phyloP scores from a whole-genome alignment of 2,113 vertebrate species.

The Mionectes macconnelli region DNA sequence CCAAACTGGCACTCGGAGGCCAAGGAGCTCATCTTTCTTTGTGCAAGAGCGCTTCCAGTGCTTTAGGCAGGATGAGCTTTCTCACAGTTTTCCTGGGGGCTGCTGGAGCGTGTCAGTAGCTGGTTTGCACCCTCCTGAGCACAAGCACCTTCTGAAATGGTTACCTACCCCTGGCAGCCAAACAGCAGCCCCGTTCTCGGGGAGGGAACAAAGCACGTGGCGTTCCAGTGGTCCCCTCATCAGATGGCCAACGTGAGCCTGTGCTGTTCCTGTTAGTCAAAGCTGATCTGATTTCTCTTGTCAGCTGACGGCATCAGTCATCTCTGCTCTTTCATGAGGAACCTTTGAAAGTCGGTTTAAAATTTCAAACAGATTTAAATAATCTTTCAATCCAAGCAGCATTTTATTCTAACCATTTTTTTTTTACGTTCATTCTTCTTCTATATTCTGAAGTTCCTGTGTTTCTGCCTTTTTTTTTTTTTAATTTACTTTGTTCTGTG shows the following conservation, averaged over 20 bases:
- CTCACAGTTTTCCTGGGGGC: neutral
- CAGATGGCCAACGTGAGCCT: neutral
- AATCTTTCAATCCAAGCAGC: neutral
- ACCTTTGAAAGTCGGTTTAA: neutral
- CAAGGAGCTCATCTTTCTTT: neutral
- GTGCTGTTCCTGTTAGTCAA: neutral
- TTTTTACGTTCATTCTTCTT: neutral
- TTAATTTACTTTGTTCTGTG: neutral
- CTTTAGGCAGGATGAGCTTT: neutral
- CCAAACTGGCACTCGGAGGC: constrained; percentile 76
- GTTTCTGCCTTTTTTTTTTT: neutral
- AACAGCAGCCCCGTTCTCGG: accelerated
- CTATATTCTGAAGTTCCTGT: neutral
- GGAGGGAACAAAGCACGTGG: neutral
- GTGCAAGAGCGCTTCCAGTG: neutral
- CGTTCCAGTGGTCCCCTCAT: neutral
- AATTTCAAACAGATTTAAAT: neutral
- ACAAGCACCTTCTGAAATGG: neutral
- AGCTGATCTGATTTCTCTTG: constrained; percentile 6
- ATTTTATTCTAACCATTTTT: neutral
- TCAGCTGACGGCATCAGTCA: neutral
- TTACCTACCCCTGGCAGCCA: accelerated
- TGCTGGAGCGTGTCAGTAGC: neutral
- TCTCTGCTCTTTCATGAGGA: neutral
- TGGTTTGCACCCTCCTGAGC: neutral